These are phyloP conservation scores for Vicugna pacos DNA, from an alignment of 2,113 vertebrate species.

Conservation along the genomic window DNA sequence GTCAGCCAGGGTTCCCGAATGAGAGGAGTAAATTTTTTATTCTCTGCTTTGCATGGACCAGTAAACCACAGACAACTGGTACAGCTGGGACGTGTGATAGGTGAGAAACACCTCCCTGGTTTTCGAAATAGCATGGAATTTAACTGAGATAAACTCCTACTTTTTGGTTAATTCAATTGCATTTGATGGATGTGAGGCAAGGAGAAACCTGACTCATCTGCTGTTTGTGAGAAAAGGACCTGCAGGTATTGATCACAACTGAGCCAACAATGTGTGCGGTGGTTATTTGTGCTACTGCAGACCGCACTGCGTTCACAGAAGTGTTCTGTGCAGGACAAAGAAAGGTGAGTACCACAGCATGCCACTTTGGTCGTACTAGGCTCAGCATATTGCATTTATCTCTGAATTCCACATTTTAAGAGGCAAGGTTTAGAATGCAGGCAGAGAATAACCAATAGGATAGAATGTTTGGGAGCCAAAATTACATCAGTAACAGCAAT, in stretches of 20 bases:
- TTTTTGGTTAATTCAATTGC: neutral
- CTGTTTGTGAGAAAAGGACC: neutral
- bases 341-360: neutral
- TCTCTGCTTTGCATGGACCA: neutral
- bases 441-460: neutral
- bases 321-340: neutral
- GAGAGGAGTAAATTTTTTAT: neutral
- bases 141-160: neutral
- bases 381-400: neutral
- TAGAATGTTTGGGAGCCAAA: neutral
- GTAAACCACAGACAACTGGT: neutral
- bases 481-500: neutral
- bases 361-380: neutral
- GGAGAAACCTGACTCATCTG: neutral
- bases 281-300: neutral
- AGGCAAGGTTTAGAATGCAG: neutral
- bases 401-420: conserved; percentile 24
- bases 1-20: neutral
- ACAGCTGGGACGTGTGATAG: neutral
- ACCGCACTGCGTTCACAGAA: neutral
- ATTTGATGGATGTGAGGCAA: neutral
- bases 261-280: neutral
- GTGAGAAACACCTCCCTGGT: neutral
- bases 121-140: neutral
- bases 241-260: neutral